Evolutionary conservation across 2,888 invertebrate species (phyloP).

Genomic region (Tachina lurida): DNA sequence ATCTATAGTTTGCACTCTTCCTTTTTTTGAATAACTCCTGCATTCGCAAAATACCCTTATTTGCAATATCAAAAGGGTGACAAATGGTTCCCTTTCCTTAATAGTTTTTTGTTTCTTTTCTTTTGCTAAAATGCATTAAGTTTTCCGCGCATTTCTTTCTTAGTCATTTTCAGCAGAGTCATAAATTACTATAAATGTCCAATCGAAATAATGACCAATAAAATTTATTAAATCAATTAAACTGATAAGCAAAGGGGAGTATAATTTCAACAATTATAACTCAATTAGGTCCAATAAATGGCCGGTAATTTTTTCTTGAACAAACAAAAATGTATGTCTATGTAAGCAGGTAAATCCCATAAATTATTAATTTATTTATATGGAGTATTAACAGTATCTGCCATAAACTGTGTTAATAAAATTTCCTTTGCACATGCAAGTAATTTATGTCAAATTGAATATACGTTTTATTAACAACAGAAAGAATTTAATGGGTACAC

Average conservation of each 20-base stretch:
- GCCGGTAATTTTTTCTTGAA: conserved; percentile 3
- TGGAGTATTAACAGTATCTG: no score
- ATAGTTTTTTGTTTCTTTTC: neutral
- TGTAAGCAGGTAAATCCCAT: neutral
- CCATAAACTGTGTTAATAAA: no score
- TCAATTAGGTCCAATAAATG: neutral
- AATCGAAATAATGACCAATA: neutral
- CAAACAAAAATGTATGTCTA: neutral
- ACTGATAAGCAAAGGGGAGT: neutral
- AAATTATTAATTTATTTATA: no score
- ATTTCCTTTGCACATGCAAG: no score
- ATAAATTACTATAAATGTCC: neutral
- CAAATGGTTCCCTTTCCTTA: no score
- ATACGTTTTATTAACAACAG: no score
- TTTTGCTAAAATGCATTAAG: neutral
- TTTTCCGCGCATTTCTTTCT: neutral
- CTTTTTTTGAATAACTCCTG: no score
- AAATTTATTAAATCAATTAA: neutral
- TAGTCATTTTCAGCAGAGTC: neutral
- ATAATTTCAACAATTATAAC: neutral
- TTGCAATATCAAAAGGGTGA: no score
- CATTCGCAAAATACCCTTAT: no score
- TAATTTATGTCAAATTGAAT: no score
- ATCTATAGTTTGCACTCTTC: no score
- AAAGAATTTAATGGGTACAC: no score